Evolutionary conservation across 2,888 invertebrate species (phyloP).

Genomic region (Chrysina gloriosa): DNA sequence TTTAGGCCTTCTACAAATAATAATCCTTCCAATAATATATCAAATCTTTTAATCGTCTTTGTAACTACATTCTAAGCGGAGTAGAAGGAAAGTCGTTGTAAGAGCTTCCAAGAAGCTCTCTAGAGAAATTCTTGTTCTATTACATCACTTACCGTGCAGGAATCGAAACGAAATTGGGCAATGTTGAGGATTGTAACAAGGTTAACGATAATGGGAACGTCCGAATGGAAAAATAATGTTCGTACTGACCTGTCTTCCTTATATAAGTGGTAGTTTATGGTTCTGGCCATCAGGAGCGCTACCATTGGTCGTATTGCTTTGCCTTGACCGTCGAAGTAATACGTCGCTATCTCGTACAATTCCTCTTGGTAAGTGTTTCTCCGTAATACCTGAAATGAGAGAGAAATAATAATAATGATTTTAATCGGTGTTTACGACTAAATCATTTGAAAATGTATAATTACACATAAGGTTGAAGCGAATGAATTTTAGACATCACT

Average conservation of each 20-base stretch:
- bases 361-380: slow-evolving; percentile 85
- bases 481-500: too few species aligned
- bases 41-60: too few species aligned
- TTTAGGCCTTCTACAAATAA: too few species aligned
- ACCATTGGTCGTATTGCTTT: slow-evolving; percentile 97
- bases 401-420: neutral
- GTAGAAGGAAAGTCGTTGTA: too few species aligned
- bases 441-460: too few species aligned
- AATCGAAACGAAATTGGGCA: slow-evolving; percentile 6
- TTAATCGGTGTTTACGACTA: too few species aligned
- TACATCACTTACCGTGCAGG: neutral
- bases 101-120: neutral
- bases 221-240: neutral
- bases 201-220: slow-evolving; percentile 2
- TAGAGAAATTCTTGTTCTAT: neutral
- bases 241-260: slow-evolving; percentile 81
- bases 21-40: too few species aligned
- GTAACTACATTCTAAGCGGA: too few species aligned
- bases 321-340: slow-evolving; percentile 98
- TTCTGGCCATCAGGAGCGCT: slow-evolving; percentile 92
- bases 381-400: slow-evolving; percentile 74
- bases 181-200: slow-evolving; percentile 6
- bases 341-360: slow-evolving; percentile 91
- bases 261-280: slow-evolving; percentile 89
- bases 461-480: too few species aligned